A percentile compares a stretch with the other conserved stretches of the same genome.
Conservation (phyloP, 2,888 invertebrate species). For the Nemapogon koenigi region DNA sequence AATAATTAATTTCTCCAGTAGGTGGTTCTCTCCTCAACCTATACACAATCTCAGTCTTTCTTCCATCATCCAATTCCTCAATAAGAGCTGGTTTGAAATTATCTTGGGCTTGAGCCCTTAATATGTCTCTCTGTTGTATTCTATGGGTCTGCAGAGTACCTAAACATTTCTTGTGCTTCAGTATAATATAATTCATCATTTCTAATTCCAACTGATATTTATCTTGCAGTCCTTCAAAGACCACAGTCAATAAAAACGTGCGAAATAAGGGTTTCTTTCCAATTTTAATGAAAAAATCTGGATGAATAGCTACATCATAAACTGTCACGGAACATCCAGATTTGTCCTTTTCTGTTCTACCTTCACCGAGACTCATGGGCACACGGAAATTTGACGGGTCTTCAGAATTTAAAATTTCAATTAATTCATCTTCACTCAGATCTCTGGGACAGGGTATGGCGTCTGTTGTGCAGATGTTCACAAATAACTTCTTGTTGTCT, state of each 20-base stretch:
- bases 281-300: slow-evolving; percentile 78
- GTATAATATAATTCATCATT: slow-evolving; percentile 68
- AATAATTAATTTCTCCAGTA: slow-evolving; percentile 53
- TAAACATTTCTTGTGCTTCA: slow-evolving; percentile 77
- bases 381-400: slow-evolving; percentile 77
- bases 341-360: slow-evolving; percentile 80
- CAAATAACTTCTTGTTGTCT: slow-evolving; percentile 77
- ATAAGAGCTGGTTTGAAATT: slow-evolving; percentile 59
- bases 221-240: slow-evolving; percentile 75
- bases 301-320: slow-evolving; percentile 85
- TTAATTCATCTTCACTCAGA: slow-evolving; percentile 73
- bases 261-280: slow-evolving; percentile 73
- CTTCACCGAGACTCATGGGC: slow-evolving; percentile 90
- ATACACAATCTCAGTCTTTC: slow-evolving; percentile 55
- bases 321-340: slow-evolving; percentile 74
- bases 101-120: slow-evolving; percentile 36
- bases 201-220: slow-evolving; percentile 78
- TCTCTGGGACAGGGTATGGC: slow-evolving; percentile 78
- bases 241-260: slow-evolving; percentile 80
- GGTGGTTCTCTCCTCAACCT: slow-evolving; percentile 66
- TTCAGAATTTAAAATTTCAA: slow-evolving; percentile 70
- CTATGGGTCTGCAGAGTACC: slow-evolving; percentile 78
- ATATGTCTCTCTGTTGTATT: slow-evolving; percentile 73
- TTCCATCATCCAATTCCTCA: slow-evolving; percentile 57
- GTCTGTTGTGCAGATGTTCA: slow-evolving; percentile 84